These are phyloP conservation scores for Nowickia ferox DNA, from an alignment of 2,888 invertebrate species.

Conservation along the genomic window DNA sequence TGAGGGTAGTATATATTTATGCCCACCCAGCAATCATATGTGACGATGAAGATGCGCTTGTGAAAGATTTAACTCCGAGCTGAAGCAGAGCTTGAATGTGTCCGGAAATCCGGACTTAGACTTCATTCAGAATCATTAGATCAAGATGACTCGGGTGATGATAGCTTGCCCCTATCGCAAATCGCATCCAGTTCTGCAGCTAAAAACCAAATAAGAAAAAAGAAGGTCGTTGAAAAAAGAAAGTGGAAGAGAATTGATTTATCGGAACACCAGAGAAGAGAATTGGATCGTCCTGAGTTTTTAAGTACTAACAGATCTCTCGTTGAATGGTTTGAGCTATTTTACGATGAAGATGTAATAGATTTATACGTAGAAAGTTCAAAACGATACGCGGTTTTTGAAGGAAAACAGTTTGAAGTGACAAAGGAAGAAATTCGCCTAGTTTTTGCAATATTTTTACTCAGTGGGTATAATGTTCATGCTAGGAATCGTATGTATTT, in stretches of 20 bases:
- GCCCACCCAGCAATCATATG: too few species aligned
- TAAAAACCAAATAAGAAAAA: neutral
- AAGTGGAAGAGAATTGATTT: neutral
- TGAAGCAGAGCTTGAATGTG: slow-evolving; percentile 9
- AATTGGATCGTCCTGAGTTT: slow-evolving; percentile 15
- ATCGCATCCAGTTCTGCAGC: slow-evolving; percentile 17
- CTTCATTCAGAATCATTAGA: neutral
- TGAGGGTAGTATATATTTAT: too few species aligned
- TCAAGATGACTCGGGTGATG: neutral
- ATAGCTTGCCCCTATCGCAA: slow-evolving; percentile 2
- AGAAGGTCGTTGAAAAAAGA: neutral
- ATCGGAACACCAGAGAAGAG: neutral
- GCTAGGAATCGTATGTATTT: too few species aligned
- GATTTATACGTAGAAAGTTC: too few species aligned
- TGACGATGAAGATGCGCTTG: slow-evolving; percentile 6
- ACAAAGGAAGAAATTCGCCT: too few species aligned
- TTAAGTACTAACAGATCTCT: neutral
- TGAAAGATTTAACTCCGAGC: slow-evolving; percentile 16
- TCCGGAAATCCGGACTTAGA: neutral
- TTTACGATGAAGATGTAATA: neutral
- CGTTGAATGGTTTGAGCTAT: slow-evolving; percentile 21
- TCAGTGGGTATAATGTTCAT: too few species aligned
- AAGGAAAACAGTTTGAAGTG: slow-evolving; percentile 8
- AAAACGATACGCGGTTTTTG: neutral
- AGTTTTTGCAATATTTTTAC: neutral